Evolutionary conservation across 2,113 vertebrate species (phyloP), one percentile per base, ranked within the genome.

Genomic region (Pithys albifrons): DNA sequence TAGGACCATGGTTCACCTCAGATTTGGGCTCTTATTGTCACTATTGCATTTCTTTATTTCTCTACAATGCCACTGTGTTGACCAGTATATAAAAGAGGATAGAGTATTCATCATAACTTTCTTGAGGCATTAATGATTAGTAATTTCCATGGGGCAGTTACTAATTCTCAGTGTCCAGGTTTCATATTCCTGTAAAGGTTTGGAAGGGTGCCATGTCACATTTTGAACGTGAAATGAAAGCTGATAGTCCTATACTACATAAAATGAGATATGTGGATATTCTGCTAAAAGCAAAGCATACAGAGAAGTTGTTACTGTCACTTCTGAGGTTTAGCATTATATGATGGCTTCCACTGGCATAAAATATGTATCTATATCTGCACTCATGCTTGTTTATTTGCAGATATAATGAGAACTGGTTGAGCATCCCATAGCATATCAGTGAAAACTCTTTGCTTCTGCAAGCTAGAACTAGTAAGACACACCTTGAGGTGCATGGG

Each of bases 401-500:
- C 88, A 96, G 93, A 86, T 95, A 89, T 1, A 65, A 70, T 51
- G 90, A 92, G 69, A 96, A 93, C 88, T 88, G 70, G 93, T 91
- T 96, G 67, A 93, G 84, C 86, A 69, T 22, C 55, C 28, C 65
- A 65, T 92, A 92, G 93, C 85, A 95, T 97, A 95, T 96, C 96
- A 97, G 61, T 84, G 88, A 91, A 96, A 95, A 75, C 76, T 74
- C 52, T 65, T 74, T 61, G 12, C 73, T 96, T 66, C 76, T 95
- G 83, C 95, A 97, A 95, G 96, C 88, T 83, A 64, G 76, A 84
- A 96, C 95, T 94, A 85, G 96, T 57, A 78, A 81, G 95, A 91
- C 95, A 97, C 96, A 81, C 95, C 95, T 95, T 88, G 61, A 77
- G 61, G 64, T 76, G 66, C 75, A 96, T 96, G 95, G 96, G 93